Base-by-base conservation (phyloP, 1,140 invertebrate species). In the Lasaia peninsularis region DNA sequence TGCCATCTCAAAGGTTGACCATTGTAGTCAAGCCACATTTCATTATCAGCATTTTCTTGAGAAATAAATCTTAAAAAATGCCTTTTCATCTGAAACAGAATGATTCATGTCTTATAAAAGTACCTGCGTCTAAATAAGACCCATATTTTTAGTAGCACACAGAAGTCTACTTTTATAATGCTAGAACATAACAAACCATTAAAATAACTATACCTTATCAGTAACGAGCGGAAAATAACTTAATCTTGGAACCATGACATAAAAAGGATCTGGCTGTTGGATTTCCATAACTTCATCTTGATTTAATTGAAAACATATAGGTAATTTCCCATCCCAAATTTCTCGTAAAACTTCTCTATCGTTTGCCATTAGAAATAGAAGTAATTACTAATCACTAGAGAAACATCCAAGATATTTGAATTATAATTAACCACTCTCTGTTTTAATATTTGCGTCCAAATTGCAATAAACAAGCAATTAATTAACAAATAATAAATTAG, bases 1-100 rank as follows among this genome's bases (percentile, higher is more conserved):
- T 99, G 97, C 94, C 97, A 98, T 89, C 98, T 98, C 12, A 99
- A 86, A 9, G 98, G 96, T 59, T 93, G 93, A 14, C 96, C 96
- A 90, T 98, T 96, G 78, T 93, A 98, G 74, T 99, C 97, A 35
- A 99, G 89, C 98, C 98, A 99, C 92, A 99, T 96, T 83, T 98
- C 97, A 75, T 93, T 93, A 48, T 96, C 94, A 58, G 94, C 92
- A 80, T 95, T 93, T 64, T 97, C 95, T 76, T 93, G 93, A 51
- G 94, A 93, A 75, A 98, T 92, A 79, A 94, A 95, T 61, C 95
- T 92, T 57, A 94, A 89, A 87, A 98, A 98, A 90, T 98, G 96
- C 85, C 97, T 97, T 69, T 95, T 93, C 60, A 98, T 94, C 95
- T 96, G 67, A 89, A 88, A 69, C 49, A 50, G 21, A 35, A 57